Conservation (phyloP, 2,888 invertebrate genomes). For the Acanthosepion esculentum region DNA sequence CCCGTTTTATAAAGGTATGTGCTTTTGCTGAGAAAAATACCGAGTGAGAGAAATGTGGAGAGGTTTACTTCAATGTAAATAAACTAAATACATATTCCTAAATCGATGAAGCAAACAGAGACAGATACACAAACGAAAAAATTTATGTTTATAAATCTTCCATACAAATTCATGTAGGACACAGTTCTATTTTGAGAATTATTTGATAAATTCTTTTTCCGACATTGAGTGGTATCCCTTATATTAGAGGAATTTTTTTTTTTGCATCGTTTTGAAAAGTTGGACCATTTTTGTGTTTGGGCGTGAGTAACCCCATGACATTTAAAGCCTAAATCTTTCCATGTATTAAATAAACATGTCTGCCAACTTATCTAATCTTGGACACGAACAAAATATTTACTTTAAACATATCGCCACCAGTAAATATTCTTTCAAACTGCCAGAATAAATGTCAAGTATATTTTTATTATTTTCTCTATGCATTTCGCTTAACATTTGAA, state of each 20-base stretch:
- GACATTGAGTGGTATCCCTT: too few species aligned
- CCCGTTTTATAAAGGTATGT: too few species aligned
- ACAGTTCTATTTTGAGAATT: too few species aligned
- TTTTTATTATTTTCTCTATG: background rate
- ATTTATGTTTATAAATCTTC: too few species aligned
- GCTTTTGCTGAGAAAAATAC: too few species aligned
- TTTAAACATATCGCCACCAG: background rate
- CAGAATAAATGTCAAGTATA: background rate
- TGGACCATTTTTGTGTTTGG: background rate
- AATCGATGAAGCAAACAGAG: too few species aligned
- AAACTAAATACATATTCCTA: too few species aligned
- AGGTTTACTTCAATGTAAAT: too few species aligned
- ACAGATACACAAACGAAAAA: too few species aligned
- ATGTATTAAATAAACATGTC: background rate
- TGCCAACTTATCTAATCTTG: background rate
- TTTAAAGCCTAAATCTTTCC: background rate
- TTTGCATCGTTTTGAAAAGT: background rate
- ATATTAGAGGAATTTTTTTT: background rate
- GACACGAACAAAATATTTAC: background rate
- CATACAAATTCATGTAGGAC: too few species aligned
- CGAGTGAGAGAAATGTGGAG: too few species aligned
- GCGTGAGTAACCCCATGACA: background rate
- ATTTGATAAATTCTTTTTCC: too few species aligned
- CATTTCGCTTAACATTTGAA: background rate
- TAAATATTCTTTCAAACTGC: background rate